Evolutionary conservation across 2,113 vertebrate species (phyloP), one percentile per base, ranked within the genome.

Genomic region (Poeciliopsis retropinna): DNA sequence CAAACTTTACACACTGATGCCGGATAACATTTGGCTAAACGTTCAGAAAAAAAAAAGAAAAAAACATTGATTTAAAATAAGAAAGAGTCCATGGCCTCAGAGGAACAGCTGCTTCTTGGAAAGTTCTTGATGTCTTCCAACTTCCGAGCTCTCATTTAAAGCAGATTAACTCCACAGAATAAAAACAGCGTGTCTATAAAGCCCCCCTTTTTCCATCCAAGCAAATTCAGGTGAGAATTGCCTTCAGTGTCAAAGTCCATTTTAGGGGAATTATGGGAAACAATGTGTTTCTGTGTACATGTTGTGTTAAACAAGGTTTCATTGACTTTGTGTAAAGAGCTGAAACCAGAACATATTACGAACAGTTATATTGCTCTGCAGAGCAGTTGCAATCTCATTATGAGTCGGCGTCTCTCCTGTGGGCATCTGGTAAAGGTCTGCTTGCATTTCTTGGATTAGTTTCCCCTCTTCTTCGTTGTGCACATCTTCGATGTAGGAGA

Each of bases 71-170:
- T 22, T 78, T 22, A 39, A 73, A 75, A 72, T 69, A 67, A 79
- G 29, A 87, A 84, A 60, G 27, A 72, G 78, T 84, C 82, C 39
- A 68, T 3, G 31, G 78, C 81, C 85, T 71, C 27, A 25, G 54
- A 81, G 12, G 72, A 41, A 73, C 70, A 72, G 68, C 29, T 32
- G 67, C 60, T 57, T 82, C 60, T 75, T 85, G 75, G 80, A 84
- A 61, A 30, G 22, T 64, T 32, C 67, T 71, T 70, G 19, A 78
- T 78, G 70, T 57, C 60, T 44, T 80, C 79, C 76, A 87, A 76
- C 82, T 64, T 81, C 84, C 72, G 7, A 64, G n/a, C 37, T 31
- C 62, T 75, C 19, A 70, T 85, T 84, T 85, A 39, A 60, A 77
- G 72, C 63, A n/a, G 44, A 80, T 83, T 80, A 73, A 68, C 22